phyloP scores from a whole-genome alignment of 2,113 vertebrate genomes.

The Mustela nigripes region DNA sequence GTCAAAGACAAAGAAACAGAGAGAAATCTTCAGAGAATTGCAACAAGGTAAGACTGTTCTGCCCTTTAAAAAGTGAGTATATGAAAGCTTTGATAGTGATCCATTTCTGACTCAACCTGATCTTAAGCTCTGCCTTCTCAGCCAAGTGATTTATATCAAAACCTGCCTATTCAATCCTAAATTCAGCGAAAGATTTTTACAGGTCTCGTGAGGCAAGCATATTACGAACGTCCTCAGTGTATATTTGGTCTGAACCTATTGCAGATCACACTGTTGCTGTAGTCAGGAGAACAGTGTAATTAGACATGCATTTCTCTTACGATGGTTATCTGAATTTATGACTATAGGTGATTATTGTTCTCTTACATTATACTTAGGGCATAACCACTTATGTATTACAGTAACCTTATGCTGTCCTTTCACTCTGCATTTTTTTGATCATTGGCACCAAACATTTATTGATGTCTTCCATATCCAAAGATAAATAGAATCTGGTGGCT shows the following conservation, averaged over 20 bases:
- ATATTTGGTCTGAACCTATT: constrained; percentile 57
- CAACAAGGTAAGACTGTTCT: constrained; percentile 92
- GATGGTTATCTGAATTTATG: not conserved
- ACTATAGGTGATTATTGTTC: not conserved
- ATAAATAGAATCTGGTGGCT: not conserved
- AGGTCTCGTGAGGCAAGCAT: constrained; percentile 71
- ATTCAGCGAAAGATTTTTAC: constrained; percentile 73
- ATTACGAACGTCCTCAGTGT: constrained; percentile 63
- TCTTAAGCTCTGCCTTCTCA: constrained; percentile 75
- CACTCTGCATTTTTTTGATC: not conserved
- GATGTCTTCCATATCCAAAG: not conserved
- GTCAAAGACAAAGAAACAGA: constrained; percentile 93
- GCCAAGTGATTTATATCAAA: constrained; percentile 76
- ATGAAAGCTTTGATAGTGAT: constrained; percentile 68
- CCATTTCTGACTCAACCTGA: constrained; percentile 80
- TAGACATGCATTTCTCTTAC: not conserved
- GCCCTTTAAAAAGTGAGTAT: constrained; percentile 36
- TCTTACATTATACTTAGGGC: not conserved
- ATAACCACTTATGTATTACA: not conserved
- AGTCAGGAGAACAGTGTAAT: constrained; percentile 39
- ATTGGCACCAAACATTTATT: not conserved
- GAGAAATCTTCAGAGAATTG: constrained; percentile 93
- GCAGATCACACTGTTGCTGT: constrained; percentile 67
- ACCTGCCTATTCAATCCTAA: constrained; percentile 62
- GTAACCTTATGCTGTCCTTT: not conserved